Conservation (phyloP, 2,888 invertebrate species). For the Iphiclides podalirius region DNA sequence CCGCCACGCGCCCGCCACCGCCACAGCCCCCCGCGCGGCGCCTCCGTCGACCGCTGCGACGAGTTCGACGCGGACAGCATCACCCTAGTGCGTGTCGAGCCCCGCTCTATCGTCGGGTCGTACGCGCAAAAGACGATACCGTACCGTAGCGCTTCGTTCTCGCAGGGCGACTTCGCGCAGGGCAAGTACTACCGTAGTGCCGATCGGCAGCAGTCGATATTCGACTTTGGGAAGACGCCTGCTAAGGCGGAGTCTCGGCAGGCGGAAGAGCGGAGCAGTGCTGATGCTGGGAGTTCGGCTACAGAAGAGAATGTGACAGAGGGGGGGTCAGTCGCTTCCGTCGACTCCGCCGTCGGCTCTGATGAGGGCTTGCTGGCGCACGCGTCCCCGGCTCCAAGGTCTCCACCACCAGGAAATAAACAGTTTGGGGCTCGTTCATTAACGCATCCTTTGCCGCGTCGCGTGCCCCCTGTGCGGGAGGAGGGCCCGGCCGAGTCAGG, state of each 20-base stretch:
- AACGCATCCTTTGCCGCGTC: constrained; percentile 75
- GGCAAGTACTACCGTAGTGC: constrained; percentile 71
- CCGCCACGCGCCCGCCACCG: constrained; percentile 76
- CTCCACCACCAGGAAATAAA: constrained; percentile 73
- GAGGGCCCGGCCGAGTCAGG: constrained; percentile 56
- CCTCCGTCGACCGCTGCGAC: constrained; percentile 69
- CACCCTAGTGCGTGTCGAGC: constrained; percentile 79
- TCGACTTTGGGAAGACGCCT: constrained; percentile 63
- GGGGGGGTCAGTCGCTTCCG: constrained; percentile 77
- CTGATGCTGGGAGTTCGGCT: constrained; percentile 48
- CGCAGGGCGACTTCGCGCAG: constrained; percentile 89
- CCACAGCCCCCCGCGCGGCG: constrained; percentile 72
- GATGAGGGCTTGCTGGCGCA: constrained; percentile 76
- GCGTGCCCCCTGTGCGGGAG: constrained; percentile 62
- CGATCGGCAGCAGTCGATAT: constrained; percentile 59
- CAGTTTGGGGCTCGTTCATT: constrained; percentile 70
- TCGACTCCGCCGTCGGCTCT: constrained; percentile 82
- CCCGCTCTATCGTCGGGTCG: constrained; percentile 80
- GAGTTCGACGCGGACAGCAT: constrained; percentile 72
- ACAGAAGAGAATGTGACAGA: constrained; percentile 64
- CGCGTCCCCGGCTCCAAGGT: constrained; percentile 62
- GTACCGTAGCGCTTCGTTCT: constrained; percentile 91
- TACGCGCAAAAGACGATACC: constrained; percentile 85
- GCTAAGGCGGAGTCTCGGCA: constrained; percentile 38
- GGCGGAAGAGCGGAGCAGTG: constrained; percentile 20